Evolutionary conservation across 2,113 vertebrate species (phyloP), one percentile per base, ranked within the genome.

Genomic region (Mohoua ochrocephala): DNA sequence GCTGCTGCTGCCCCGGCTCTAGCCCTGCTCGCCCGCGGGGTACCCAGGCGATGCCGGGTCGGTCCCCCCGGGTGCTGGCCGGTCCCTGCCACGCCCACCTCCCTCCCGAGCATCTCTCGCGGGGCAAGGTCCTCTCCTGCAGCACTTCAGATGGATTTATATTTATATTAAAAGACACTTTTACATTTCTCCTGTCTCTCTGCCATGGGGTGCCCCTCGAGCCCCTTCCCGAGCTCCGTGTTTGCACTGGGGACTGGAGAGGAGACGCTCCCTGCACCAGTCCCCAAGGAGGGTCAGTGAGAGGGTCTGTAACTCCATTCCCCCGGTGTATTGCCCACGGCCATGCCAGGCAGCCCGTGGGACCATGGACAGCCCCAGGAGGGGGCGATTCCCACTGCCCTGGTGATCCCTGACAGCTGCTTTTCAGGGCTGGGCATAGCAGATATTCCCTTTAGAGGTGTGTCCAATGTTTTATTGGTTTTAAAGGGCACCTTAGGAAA

Each of bases 71-170:
- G 2, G 23, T 3, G 6, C 33, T 15, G 70, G 27, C 87, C 1
- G 1, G 22, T 83, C 53, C 70, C 59, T 0, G 3, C 64, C 2
- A 1, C 20, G 50, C 88, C 67, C 73, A 9, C 28, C 54, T 41
- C 17, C 24, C 60, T 27, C 50, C 49, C 2, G 3, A 49, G 71
- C 63, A 49, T 42, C 50, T n/a, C 71, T 61, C 1, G 5, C 5
- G 2, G 79, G 88, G 54, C 88, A n/a, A 4, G 1, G 76, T 42
- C 65, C 39, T 53, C 26, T 80, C 81, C n/a, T 6, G 82, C 76
- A 96, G 96, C 96, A 71, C 88, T 97, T 97, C 97, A 98, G 97
- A 97, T 96, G 97, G 75, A 96, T 98, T 97, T 98, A 98, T 98
- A 97, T 98, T 98, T 98, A 86, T 98, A 98, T 93, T 97, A 98